Evolutionary conservation across 2,113 vertebrate species (phyloP), one percentile per base, ranked within the genome.

Genomic region (Pavo muticus): DNA sequence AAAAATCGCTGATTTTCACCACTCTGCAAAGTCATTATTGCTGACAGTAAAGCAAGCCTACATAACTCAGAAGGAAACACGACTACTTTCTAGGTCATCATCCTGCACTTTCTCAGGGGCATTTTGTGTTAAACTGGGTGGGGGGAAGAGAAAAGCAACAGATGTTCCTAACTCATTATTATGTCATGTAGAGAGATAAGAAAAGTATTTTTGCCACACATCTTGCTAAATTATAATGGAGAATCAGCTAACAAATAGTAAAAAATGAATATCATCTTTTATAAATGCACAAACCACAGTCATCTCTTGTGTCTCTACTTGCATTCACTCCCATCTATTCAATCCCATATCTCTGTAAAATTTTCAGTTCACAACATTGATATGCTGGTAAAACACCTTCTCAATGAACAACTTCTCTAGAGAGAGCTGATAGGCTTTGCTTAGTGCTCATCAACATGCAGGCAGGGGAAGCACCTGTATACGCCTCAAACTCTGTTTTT

Each of bases 181-280:
- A 14, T 30, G 18, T 48, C 7, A 21, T 23, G 3, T 19, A 91
- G 5, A 7, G 52, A 79, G 24, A 39, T 71, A 83, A 96, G 67
- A 90, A 92, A 92, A 95, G 21, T 70, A 20, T 5, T 59, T 87
- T 84, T 95, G 42, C 47, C 44, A 70, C 60, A 42, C 84, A 74
- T 27, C 6, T 88, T 79, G 87, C 71, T 91, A 81, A 94, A 83
- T 84, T 61, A 32, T 71, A 67, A 6, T 70, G 94, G 40, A 60
- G 52, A 92, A 92, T 93, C 61, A 76, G 30, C 74, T 90, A 92
- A 64, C 79, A 76, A 79, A 72, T 80, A 13, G 21, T 81, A 91
- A 93, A 70, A 79, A 94, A 85, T 91, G 47, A 94, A 79, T 91
- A 59, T 47, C 4, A 30, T 37, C 17, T 13, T 54, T 29, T 11